These are phyloP conservation scores for Scolopax rusticola DNA, from an alignment of 2,797 vertebrate genomes.

Conservation along the genomic window DNA sequence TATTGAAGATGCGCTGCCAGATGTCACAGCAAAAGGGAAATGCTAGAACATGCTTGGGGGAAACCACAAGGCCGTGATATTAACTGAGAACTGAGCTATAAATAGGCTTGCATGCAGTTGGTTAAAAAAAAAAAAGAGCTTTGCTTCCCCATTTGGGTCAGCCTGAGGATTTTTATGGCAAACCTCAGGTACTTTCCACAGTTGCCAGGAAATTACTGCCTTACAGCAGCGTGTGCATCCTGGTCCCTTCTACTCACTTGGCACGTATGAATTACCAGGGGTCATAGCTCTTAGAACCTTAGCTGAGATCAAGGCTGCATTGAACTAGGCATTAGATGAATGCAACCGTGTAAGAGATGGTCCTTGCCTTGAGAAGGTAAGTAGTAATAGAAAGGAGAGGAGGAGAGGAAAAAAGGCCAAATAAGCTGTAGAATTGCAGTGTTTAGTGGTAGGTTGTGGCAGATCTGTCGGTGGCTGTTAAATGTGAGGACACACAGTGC, in stretches of 20 bases:
- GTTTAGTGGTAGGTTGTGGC: not conserved
- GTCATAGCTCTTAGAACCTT: not conserved
- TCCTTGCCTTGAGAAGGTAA: not conserved
- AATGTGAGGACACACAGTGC: not conserved
- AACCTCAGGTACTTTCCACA: not conserved
- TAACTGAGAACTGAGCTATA: not conserved
- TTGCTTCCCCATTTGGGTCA: not conserved
- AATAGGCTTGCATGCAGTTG: not conserved
- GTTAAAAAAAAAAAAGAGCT: not conserved
- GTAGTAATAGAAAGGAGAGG: not conserved
- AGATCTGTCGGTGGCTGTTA: not conserved
- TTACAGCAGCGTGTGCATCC: rapidly evolving
- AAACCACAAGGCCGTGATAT: not conserved
- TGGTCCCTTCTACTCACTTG: not conserved
- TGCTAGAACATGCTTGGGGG: not conserved
- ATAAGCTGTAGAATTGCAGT: not conserved
- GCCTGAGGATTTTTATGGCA: not conserved
- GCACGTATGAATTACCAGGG: rapidly evolving
- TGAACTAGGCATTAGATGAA: not conserved
- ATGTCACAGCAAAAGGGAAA: not conserved
- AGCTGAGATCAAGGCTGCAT: not conserved
- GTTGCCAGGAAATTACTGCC: not conserved
- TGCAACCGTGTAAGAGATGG: not conserved
- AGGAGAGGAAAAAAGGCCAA: not conserved
- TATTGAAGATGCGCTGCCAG: not conserved